phyloP scores from a whole-genome alignment of 2,797 vertebrate genomes.

The Harpagifer antarcticus region DNA sequence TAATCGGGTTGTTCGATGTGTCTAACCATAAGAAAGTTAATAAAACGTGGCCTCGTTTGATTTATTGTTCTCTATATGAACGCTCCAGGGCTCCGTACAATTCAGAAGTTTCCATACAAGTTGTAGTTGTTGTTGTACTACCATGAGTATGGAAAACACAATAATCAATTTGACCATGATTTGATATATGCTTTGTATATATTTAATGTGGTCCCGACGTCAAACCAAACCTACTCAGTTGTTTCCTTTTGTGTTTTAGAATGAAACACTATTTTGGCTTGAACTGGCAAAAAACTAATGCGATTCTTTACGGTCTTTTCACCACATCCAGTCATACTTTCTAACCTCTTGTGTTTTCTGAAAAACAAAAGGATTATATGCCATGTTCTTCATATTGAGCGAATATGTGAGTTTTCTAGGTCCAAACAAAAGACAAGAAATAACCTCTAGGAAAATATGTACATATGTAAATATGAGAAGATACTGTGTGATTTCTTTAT shows the following conservation, averaged over 20 bases:
- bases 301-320: neutral
- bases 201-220: neutral
- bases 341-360: neutral
- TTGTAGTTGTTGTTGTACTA: neutral
- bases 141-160: neutral
- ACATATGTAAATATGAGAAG: constrained; percentile 22
- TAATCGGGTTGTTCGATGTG: no score
- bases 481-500: constrained; percentile 21
- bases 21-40: no score
- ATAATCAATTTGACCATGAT: neutral
- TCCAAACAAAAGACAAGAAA: neutral
- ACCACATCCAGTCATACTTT: neutral
- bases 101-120: neutral
- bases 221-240: neutral
- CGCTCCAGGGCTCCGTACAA: neutral
- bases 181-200: neutral
- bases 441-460: neutral
- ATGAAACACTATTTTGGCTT: no score
- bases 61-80: no score
- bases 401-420: neutral
- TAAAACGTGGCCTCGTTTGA: no score
- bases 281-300: neutral
- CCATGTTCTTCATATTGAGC: neutral
- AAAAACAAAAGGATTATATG: constrained; percentile 14
- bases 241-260: no score